phyloP scores from a whole-genome alignment of 2,797 vertebrate species.

The Lacerta viridis region DNA sequence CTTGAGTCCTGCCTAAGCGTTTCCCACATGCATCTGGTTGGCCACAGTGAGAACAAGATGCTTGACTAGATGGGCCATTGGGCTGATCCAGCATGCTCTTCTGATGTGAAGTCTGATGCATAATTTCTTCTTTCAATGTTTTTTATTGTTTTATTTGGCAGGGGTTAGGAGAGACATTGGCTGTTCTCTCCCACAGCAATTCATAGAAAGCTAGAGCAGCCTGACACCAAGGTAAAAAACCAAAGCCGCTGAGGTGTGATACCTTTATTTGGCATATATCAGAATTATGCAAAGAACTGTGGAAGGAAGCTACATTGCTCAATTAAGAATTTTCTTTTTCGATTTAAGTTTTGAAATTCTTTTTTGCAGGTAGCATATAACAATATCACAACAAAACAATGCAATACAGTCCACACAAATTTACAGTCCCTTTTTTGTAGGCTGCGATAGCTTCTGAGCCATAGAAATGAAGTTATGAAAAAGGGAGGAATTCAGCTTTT shows the following conservation, averaged over 20 bases:
- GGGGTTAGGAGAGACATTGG: too few species aligned
- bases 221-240: neutral
- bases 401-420: neutral
- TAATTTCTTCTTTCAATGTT: too few species aligned
- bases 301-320: neutral
- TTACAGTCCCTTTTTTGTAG: neutral
- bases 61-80: too few species aligned
- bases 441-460: neutral
- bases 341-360: too few species aligned
- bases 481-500: constrained; percentile 11
- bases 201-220: neutral
- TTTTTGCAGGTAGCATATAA: too few species aligned
- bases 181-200: neutral
- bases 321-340: neutral
- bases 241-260: neutral
- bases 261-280: neutral
- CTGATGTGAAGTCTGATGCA: too few species aligned
- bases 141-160: neutral
- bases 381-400: too few species aligned
- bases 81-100: too few species aligned
- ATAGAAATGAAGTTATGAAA: neutral
- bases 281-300: neutral
- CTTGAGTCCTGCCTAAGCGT: too few species aligned
- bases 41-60: too few species aligned
- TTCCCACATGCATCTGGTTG: too few species aligned